These are phyloP conservation scores for Ennomos erosarius DNA, from an alignment of 2,888 invertebrate species.

Conservation along the genomic window DNA sequence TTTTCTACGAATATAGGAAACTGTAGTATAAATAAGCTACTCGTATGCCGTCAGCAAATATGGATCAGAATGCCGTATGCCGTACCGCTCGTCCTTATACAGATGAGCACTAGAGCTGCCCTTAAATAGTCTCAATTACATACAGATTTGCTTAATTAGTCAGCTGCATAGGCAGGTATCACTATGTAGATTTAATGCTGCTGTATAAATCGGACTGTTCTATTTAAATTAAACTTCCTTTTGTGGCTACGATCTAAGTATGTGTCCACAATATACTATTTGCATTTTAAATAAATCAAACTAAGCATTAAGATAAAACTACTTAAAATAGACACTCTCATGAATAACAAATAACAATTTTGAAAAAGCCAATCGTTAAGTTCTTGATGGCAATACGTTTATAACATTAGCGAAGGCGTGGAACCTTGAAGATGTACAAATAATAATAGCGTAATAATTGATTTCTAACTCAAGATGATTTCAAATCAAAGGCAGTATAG, in stretches of 20 bases:
- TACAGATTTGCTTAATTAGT: conserved; percentile 23
- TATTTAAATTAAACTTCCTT: too few relatives aligned
- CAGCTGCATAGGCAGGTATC: conserved; percentile 15
- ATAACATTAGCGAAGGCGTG: conserved; percentile 9
- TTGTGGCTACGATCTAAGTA: too few relatives aligned
- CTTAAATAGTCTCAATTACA: conserved; percentile 26
- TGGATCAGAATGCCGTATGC: conserved; percentile 64
- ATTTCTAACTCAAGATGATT: too few relatives aligned
- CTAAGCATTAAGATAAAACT: conserved; percentile 17
- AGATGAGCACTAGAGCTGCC: conserved; percentile 50
- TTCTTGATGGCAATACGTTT: conserved; percentile 4
- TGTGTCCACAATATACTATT: too few relatives aligned
- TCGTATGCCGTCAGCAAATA: conserved; percentile 50
- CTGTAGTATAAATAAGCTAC: conserved; percentile 48
- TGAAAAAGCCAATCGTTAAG: neutral
- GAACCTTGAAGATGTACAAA: neutral
- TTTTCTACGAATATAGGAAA: conserved; percentile 44
- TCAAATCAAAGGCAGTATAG: too few relatives aligned
- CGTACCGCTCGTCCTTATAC: conserved; percentile 61
- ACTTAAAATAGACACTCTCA: conserved; percentile 3
- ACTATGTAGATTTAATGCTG: conserved; percentile 3
- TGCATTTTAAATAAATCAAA: neutral
- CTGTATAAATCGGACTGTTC: neutral
- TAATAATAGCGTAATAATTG: too few relatives aligned
- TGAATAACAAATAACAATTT: neutral